Conservation (phyloP, 1,140 invertebrate genomes). For the Dermatophagoides farinae region DNA sequence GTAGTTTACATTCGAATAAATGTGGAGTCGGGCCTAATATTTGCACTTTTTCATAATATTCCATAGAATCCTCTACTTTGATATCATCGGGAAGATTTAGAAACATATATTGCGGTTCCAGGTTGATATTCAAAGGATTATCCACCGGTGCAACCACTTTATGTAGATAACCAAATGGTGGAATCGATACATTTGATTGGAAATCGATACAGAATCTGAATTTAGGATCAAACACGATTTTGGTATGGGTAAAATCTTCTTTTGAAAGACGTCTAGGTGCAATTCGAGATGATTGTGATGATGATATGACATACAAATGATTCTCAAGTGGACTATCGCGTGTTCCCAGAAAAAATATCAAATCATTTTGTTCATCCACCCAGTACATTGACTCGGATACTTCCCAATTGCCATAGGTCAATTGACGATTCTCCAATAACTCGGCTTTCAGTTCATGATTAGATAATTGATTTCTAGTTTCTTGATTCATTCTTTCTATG, state of each 20-base stretch:
- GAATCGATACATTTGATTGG: conserved; percentile 49
- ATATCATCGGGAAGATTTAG: background rate
- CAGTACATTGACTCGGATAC: conserved; percentile 26
- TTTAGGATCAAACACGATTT: conserved; percentile 10
- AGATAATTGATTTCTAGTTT: background rate
- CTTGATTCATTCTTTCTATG: background rate
- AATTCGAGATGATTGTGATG: background rate
- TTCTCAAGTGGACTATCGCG: conserved; percentile 30
- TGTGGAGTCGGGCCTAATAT: conserved; percentile 31
- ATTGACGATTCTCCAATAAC: conserved; percentile 6
- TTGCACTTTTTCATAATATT: conserved; percentile 6
- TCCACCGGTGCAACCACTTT: background rate
- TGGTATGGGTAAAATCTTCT: conserved; percentile 8
- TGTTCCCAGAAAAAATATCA: conserved; percentile 31
- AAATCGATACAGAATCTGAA: conserved; percentile 47
- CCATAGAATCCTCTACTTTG: background rate
- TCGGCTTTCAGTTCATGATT: background rate
- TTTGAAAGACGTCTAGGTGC: conserved; percentile 7
- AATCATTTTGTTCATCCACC: conserved; percentile 26
- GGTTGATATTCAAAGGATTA: background rate
- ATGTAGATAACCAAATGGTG: conserved; percentile 19
- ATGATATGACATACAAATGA: conserved; percentile 27
- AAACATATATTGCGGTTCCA: conserved; percentile 1
- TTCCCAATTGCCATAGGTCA: conserved; percentile 30
- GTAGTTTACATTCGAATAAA: conserved; percentile 46